Evolutionary conservation across 1,140 invertebrate species (phyloP).

Genomic region (Lepidurus apus): DNA sequence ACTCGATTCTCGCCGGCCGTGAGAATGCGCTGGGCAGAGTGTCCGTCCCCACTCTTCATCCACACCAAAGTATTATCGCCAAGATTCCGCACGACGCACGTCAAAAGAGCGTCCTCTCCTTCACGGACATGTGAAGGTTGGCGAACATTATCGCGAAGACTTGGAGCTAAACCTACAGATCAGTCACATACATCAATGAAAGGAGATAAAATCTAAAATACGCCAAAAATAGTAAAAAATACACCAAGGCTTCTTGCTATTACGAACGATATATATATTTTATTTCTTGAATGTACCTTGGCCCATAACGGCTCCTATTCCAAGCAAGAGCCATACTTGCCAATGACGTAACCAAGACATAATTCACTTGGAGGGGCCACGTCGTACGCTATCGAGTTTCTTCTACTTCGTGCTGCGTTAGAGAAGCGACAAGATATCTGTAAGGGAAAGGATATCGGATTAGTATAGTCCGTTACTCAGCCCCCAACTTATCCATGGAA

Average conservation of each 20-base stretch:
- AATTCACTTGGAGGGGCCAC: not conserved
- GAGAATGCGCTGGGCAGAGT: slow-evolving; percentile 50
- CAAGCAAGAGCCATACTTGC: not conserved
- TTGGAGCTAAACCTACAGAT: slow-evolving; percentile 30
- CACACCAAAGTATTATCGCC: slow-evolving; percentile 63
- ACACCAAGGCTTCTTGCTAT: not conserved
- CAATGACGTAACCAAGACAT: slow-evolving; percentile 13
- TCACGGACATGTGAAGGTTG: slow-evolving; percentile 51
- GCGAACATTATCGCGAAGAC: slow-evolving; percentile 39
- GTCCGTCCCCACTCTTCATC: slow-evolving; percentile 58
- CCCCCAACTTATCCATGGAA: too few relatives aligned
- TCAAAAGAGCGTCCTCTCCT: slow-evolving; percentile 66
- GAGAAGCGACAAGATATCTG: not conserved
- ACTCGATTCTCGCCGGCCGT: slow-evolving; percentile 66
- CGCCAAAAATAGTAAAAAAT: not conserved
- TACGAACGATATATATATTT: not conserved
- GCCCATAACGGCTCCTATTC: not conserved
- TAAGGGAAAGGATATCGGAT: not conserved
- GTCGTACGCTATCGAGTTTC: not conserved
- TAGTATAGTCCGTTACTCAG: not conserved
- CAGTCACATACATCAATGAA: not conserved
- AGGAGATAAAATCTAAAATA: not conserved
- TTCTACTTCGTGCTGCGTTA: not conserved
- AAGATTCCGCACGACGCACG: slow-evolving; percentile 65
- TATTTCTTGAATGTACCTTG: not conserved